Base-by-base conservation (phyloP, 2,113 vertebrate species). In the Gallinago paraguaiae region DNA sequence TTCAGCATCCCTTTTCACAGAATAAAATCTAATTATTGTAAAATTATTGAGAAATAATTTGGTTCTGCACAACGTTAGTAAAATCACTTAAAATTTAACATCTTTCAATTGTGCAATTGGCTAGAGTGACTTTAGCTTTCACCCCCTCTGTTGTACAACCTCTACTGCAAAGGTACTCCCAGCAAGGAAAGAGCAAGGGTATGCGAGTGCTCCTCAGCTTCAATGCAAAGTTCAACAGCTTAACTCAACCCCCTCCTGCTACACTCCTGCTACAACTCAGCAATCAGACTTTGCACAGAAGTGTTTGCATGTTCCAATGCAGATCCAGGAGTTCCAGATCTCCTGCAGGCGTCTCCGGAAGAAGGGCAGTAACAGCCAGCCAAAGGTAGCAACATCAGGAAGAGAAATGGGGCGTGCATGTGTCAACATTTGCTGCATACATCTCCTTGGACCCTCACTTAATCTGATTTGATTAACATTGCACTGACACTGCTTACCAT, bases 281-380 rank as follows among this genome's bases (percentile, higher is more conserved):
- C 91, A 68, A 89, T 51, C 56, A 93, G 89, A 95, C 89, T 89
- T 95, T 91, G 93, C 39, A 84, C 95, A 30, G 27, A 64, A 76
- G 35, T 6, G 13, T 67, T 81, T 63, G 72, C 30, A 4, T 64
- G 51, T 68, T 91, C 69, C 48, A 82, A 1, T 31, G n/a, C 80
- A n/a, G n/a, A n/a, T n/a, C n/a, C n/a, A n/a, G n/a, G n/a, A n/a
- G n/a, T 75, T 50, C 35, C 45, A 11, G 5, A 41, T 72, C 60
- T 86, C 64, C n/a, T 37, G 65, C n/a, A 63, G 57, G 12, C 79
- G 43, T 56, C 43, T 87, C 53, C 51, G 51, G 37, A 24, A 69
- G 43, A 60, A 71, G 69, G 37, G 9, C 43, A 31, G 22, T 13
- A 63, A 35, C 15, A 78, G 61, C 56, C 27, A 37, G 39, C 27